Evolutionary conservation across 2,797 vertebrate species (phyloP), one percentile per base, ranked within the genome.

Genomic region (Philypnodon macrostomus): DNA sequence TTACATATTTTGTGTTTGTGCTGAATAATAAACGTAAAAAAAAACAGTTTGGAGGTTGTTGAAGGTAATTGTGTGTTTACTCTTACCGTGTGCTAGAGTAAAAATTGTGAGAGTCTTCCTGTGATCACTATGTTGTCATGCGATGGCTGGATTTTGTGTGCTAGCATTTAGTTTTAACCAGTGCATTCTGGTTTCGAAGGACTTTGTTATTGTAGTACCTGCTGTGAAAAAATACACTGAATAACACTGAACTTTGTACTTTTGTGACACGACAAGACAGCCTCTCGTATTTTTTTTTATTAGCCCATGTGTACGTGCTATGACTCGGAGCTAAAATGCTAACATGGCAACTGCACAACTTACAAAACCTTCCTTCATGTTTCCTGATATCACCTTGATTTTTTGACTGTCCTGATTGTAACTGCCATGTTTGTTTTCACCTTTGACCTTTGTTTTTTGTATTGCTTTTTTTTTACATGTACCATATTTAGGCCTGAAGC

Each of bases 101-200:
- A 77, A 80, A 81, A 38, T 56, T 65, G 74, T 86, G 75, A 85
- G 78, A 81, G 68, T 82, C n/a, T 77, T 72, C 67, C 77, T 66
- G 73, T 83, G 75, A 80, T 84, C 83, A 85, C 75, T 70, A 82
- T 83, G 77, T 86, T 78, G 79, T 87, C 76, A 85, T 84, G 75
- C 79, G 67, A 64, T 60, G 81, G 75, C 77, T 83, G 37, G 55
- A 80, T 84, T n/a, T 39, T 78, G 70, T 84, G 82, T 88, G 67
- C 59, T 89, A 85, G 83, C 61, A 42, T 88, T 85, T 87, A 84
- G 82, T 75, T 70, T 71, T 15, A 75, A 80, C 73, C 77, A 58
- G 86, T 59, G 72, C 70, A 58, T 38, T 77, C 68, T 68, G 61
- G 63, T 73, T 68, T 26, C 39, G 72, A 74, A 85, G 68, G 78